Evolutionary conservation across 2,113 vertebrate genomes (phyloP), one percentile per base, ranked within the genome.

Genomic region (Phoxinus phoxinus): DNA sequence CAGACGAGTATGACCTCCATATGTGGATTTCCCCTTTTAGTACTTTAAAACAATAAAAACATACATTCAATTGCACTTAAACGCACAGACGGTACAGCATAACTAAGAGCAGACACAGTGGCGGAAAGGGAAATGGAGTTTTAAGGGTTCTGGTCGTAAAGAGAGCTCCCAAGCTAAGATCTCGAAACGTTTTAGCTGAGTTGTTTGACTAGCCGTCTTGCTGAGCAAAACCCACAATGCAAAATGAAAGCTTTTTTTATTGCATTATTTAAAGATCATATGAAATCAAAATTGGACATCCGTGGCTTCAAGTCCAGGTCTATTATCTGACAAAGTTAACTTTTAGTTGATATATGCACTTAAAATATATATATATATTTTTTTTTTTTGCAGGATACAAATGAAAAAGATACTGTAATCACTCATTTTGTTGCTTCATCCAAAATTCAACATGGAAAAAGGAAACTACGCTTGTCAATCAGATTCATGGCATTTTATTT

Each of bases 1-100:
- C 63, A 30, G 17, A 0, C 3, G 10, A 37, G 48, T 30, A n/a
- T 77, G 78, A 85, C 79, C 78, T 86, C 53, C 61, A 78, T 59
- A 25, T 37, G 30, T 84, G 71, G 72, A 72, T 89, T 86, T 86
- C 25, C 82, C 37, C 78, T 86, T 71, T 84, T 25, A 81, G 48
- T 84, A 27, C 19, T 72, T 51, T 77, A 32, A 61, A 53, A 30
- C 27, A 27, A 27, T 69, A 19, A 27, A 56, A 72, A 59, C 35
- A 46, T 74, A n/a, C 65, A 61, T 63, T 74, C n/a, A 51, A n/a
- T 32, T 15, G 41, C n/a, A 25, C 59, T 25, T 65, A 69, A 17
- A 69, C 8, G 35, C 67, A 46, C 41, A 77, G 58, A 53, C 21
- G 17, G 37, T 21, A 21, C 58, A 51, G 44, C 48, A 72, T 27